These are phyloP conservation scores for Pediacus dermestoides DNA, from an alignment of 2,888 invertebrate species.

Conservation along the genomic window DNA sequence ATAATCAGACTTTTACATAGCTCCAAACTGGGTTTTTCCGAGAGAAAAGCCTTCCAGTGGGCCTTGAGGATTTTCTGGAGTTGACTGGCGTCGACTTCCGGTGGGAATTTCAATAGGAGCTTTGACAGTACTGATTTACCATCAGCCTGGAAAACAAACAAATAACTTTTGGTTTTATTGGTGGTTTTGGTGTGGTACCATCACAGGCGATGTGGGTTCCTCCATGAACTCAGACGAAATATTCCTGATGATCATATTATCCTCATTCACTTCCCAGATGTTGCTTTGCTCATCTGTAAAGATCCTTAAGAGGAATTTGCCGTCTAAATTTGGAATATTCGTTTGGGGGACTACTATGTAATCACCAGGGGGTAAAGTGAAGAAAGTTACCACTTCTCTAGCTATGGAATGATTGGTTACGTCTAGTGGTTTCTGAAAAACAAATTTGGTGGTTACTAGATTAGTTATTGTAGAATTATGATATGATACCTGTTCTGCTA, in stretches of 20 bases:
- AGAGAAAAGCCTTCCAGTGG: slow-evolving; percentile 57
- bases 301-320: slow-evolving; percentile 67
- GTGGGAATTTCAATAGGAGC: slow-evolving; percentile 55
- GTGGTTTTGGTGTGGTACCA: slow-evolving; percentile 49
- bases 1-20: slow-evolving; percentile 66
- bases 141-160: slow-evolving; percentile 49
- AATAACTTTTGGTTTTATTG: slow-evolving; percentile 1
- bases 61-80: slow-evolving; percentile 58
- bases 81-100: slow-evolving; percentile 60
- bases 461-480: background rate
- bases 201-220: slow-evolving; percentile 51
- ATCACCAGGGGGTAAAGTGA: slow-evolving; percentile 70
- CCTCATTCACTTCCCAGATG: slow-evolving; percentile 76
- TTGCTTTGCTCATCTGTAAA: slow-evolving; percentile 70
- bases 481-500: slow-evolving; percentile 54
- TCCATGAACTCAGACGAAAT: slow-evolving; percentile 60
- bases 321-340: slow-evolving; percentile 63
- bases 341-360: slow-evolving; percentile 73
- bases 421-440: slow-evolving; percentile 59
- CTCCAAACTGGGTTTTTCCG: slow-evolving; percentile 61
- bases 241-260: slow-evolving; percentile 66
- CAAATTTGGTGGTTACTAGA: slow-evolving; percentile 2
- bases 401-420: slow-evolving; percentile 65
- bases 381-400: slow-evolving; percentile 68
- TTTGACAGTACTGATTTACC: slow-evolving; percentile 53